Conservation (phyloP, 2,888 invertebrate species). For the Tetrapedia diversipes region DNA sequence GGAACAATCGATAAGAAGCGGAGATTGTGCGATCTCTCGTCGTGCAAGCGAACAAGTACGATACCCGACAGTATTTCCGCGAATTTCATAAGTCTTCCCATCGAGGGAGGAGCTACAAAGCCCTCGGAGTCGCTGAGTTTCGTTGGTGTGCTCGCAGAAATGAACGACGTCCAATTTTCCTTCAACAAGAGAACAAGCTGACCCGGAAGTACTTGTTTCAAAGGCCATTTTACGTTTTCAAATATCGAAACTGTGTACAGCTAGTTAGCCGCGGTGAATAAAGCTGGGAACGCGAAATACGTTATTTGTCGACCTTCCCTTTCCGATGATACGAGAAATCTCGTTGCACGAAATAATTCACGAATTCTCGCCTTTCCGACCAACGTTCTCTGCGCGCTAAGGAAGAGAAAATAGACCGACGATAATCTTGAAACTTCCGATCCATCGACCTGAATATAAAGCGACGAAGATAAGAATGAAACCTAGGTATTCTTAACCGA, state of each 20-base stretch:
- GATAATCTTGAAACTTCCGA: neutral
- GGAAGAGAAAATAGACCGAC: neutral
- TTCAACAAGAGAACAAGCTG: neutral
- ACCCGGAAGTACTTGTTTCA: neutral
- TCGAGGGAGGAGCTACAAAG: neutral
- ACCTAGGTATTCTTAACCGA: neutral
- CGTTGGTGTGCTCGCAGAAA: neutral
- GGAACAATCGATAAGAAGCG: neutral
- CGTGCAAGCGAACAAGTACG: neutral
- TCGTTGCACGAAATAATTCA: neutral
- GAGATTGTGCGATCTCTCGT: neutral
- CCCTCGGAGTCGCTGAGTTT: neutral
- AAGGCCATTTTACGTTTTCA: neutral
- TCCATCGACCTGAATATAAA: constrained; percentile 19
- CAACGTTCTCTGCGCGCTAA: neutral
- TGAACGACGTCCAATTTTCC: constrained; percentile 6
- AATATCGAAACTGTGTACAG: neutral
- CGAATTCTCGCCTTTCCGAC: neutral
- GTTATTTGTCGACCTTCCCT: neutral
- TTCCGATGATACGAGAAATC: neutral
- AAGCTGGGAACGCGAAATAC: neutral
- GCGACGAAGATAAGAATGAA: neutral
- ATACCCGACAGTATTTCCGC: no score
- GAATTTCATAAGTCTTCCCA: constrained; percentile 7
- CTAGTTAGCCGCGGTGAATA: neutral